Conservation (phyloP, 1,140 invertebrate genomes). For the Colletes latitarsis region DNA sequence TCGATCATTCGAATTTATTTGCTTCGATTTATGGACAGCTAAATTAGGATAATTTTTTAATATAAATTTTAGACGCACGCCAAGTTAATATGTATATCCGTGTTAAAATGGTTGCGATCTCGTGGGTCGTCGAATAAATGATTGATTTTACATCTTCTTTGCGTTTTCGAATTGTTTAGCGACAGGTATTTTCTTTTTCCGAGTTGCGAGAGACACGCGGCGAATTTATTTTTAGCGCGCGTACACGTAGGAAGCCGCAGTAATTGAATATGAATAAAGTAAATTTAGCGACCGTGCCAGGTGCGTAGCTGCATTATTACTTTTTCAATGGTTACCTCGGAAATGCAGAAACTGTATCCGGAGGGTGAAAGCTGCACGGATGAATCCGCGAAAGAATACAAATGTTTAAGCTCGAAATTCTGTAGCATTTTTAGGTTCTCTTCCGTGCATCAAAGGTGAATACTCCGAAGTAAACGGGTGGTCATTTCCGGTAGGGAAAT, state of each 20-base stretch:
- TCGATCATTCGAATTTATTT: too few species aligned
- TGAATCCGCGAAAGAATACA: not conserved
- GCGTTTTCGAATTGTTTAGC: not conserved
- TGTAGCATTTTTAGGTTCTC: not conserved
- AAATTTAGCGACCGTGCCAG: conserved; percentile 31
- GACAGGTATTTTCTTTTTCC: not conserved
- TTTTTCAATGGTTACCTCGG: conserved; percentile 17
- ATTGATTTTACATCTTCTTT: not conserved
- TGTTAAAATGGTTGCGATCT: too few species aligned
- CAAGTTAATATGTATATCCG: too few species aligned
- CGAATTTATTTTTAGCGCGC: conserved; percentile 27
- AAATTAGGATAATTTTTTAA: too few species aligned
- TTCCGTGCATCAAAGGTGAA: too few species aligned
- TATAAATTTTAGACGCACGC: too few species aligned
- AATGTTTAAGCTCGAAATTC: not conserved
- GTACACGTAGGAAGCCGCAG: not conserved
- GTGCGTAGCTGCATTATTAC: conserved; percentile 32
- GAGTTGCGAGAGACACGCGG: not conserved
- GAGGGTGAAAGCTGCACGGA: conserved; percentile 11
- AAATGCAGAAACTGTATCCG: not conserved
- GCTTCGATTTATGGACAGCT: too few species aligned
- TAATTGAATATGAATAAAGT: conserved; percentile 51
- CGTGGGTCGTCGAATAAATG: too few species aligned
- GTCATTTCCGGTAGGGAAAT: not conserved
- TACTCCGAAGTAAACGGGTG: not conserved